Conservation (phyloP, 1,140 invertebrate species). For the Brachionus sp. region DNA sequence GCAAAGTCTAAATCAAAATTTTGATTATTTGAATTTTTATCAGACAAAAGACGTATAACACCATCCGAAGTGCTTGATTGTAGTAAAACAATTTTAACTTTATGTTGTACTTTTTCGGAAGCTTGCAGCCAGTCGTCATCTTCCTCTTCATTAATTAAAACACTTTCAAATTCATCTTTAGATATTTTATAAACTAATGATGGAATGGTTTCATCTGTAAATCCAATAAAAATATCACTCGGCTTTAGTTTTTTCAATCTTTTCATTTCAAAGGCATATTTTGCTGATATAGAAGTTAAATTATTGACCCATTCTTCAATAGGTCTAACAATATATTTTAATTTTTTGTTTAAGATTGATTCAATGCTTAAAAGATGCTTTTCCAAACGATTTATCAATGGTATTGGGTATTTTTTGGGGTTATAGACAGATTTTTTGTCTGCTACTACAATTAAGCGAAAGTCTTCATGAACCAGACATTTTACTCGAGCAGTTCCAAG, state of each 20-base stretch:
- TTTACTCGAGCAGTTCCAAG: conserved; percentile 56
- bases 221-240: conserved; percentile 48
- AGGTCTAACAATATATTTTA: conserved; percentile 48
- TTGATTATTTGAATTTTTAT: background rate
- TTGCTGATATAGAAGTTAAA: conserved; percentile 47
- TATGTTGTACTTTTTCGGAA: conserved; percentile 2
- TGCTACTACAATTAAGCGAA: conserved; percentile 56
- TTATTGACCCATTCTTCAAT: conserved; percentile 51
- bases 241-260: background rate
- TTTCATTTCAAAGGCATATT: background rate
- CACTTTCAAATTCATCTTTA: background rate
- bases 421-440: conserved; percentile 54
- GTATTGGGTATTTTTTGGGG: conserved; percentile 52
- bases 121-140: background rate
- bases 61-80: conserved; percentile 47
- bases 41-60: background rate
- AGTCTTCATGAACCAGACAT: conserved; percentile 53
- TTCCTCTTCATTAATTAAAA: background rate
- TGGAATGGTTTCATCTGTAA: conserved; percentile 52
- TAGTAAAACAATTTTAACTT: conserved; percentile 50
- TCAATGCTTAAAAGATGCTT: conserved; percentile 53
- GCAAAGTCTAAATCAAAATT: background rate
- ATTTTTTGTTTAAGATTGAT: conserved; percentile 50
- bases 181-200: conserved; percentile 50
- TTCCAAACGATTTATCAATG: conserved; percentile 55